phyloP scores from a whole-genome alignment of 1,140 invertebrate species.

The Parasteatoda tepidariorum region DNA sequence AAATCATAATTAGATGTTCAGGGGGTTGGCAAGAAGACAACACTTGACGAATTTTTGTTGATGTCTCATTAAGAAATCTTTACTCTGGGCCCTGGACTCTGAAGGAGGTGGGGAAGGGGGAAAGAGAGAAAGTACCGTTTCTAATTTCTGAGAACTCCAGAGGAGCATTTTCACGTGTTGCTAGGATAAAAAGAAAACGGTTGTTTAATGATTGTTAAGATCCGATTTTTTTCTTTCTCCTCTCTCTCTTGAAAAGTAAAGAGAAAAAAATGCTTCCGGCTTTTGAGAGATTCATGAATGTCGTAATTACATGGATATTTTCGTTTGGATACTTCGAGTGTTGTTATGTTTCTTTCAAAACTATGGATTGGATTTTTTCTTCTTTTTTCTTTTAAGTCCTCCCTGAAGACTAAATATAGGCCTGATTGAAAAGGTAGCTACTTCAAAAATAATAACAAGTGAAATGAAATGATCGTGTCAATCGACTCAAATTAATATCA shows the following conservation, averaged over 20 bases:
- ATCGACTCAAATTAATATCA: too few relatives aligned
- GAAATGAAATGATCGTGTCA: too few relatives aligned
- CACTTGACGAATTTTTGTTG: not conserved
- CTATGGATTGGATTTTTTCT: too few relatives aligned
- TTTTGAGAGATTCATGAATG: not conserved
- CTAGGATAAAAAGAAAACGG: not conserved
- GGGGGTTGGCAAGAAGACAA: not conserved
- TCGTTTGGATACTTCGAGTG: too few relatives aligned
- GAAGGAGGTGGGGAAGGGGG: not conserved
- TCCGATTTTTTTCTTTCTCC: not conserved
- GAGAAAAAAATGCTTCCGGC: not conserved
- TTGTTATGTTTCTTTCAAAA: too few relatives aligned
- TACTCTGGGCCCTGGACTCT: not conserved
- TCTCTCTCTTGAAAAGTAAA: not conserved
- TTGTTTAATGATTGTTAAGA: not conserved
- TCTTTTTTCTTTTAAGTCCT: too few relatives aligned
- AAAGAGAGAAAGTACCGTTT: not conserved
- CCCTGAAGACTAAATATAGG: too few relatives aligned
- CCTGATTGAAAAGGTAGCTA: too few relatives aligned
- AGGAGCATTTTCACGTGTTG: not conserved
- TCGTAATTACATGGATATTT: not conserved
- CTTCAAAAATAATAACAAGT: too few relatives aligned
- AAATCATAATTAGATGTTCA: slow-evolving; percentile 16
- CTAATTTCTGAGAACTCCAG: not conserved
- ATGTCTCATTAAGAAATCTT: not conserved